phyloP scores from a whole-genome alignment of 2,888 invertebrate genomes.

The Agrochola lychnidis region DNA sequence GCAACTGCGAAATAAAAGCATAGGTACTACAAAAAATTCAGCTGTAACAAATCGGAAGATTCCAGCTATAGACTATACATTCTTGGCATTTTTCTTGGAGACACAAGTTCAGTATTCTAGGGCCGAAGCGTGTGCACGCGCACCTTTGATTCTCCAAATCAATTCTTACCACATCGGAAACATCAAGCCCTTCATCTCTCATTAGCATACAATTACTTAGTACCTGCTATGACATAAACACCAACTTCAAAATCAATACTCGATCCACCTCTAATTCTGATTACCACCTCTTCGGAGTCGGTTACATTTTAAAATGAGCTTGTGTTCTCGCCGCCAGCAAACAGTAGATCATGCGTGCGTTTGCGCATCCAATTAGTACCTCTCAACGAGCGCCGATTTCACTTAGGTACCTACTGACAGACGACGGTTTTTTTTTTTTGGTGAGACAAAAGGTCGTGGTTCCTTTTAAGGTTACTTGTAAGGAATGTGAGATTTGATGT shows the following conservation, averaged over 20 bases:
- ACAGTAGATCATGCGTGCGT: slow-evolving; percentile 80
- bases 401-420: slow-evolving; percentile 60
- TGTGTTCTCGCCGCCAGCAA: slow-evolving; percentile 84
- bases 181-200: slow-evolving; percentile 35
- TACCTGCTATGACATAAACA: slow-evolving; percentile 45
- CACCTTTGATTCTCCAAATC: not conserved
- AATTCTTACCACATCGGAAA: slow-evolving; percentile 19
- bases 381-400: slow-evolving; percentile 71
- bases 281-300: slow-evolving; percentile 56
- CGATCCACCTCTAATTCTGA: slow-evolving; percentile 43
- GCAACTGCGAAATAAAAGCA: not conserved
- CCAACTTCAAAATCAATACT: slow-evolving; percentile 18
- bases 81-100: not conserved
- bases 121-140: not conserved
- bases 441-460: slow-evolving; percentile 64
- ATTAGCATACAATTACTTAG: slow-evolving; percentile 55
- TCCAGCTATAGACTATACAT: no score
- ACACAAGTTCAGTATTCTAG: not conserved
- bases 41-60: not conserved
- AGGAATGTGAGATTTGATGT: not conserved
- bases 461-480: slow-evolving; percentile 45
- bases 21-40: not conserved
- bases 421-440: slow-evolving; percentile 43
- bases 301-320: slow-evolving; percentile 68
- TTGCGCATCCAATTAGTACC: slow-evolving; percentile 78